Base-by-base conservation (phyloP, 2,113 vertebrate species). In the Rhinichthys klamathensis region DNA sequence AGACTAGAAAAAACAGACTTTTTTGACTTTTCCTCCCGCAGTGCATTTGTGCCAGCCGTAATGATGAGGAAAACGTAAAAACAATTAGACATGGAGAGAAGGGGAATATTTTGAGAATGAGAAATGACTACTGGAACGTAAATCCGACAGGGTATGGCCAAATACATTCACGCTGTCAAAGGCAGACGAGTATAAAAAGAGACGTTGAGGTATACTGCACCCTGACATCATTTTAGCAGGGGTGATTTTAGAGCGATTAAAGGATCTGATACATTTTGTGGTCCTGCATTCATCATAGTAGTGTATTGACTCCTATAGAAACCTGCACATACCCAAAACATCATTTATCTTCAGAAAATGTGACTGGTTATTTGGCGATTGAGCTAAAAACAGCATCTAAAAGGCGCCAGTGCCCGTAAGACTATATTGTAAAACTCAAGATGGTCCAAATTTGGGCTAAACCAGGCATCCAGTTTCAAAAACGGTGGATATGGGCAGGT, bases 391-490 rank as follows among this genome's bases (percentile, higher is more conserved):
- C 41, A 82, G 13, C 3, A 15, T 25, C 58, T 32, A 38, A 80
- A 41, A 84, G 15, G 12, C 18, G 18, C 38, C 21, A 18, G 15
- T 51, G 25, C 21, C 46, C 12, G 65, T 38, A 49, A 56, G 58
- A 75, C 63, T 23, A 3, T 15, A 38, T 41, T 87, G 56, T 49
- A 41, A 69, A 44, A 13, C 44, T 60, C 54, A 75, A 89, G 87
- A 87, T 91, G 87, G 83, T 73, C 69, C 69, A 87, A 87, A 89
- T 90, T 92, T 88, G 88, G 86, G 90, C 87, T 89, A 82, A 90
- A 80, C 87, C 83, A 38, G 76, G 92, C 90, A 86, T 94, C 86
- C 8, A 4, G 85, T 94, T 93, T 92, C 94, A 92, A 87, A 89
- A 91, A 91, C 90, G 90, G 82, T 49, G 63, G 85, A 91, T 92